These are phyloP conservation scores for Asteroscopus sphinx DNA, from an alignment of 2,888 invertebrate genomes.

Conservation along the genomic window DNA sequence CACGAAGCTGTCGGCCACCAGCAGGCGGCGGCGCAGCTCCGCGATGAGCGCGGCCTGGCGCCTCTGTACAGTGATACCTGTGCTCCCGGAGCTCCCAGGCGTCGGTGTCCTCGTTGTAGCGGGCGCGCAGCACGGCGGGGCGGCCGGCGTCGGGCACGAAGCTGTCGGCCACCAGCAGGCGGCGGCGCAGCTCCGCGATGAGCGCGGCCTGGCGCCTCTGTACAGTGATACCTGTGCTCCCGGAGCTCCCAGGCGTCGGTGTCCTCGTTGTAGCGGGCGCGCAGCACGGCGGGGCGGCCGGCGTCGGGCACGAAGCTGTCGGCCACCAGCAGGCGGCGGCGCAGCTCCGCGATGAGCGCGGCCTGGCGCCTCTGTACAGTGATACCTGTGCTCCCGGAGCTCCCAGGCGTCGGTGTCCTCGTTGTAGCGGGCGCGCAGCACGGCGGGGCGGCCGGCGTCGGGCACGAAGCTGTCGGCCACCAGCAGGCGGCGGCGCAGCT, in stretches of 20 bases:
- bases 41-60: no score
- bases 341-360: no score
- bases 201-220: no score
- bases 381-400: constrained; percentile 95
- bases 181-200: no score
- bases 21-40: no score
- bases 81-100: no score
- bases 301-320: no score
- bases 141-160: constrained; percentile 92
- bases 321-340: no score
- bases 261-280: constrained; percentile 89
- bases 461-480: constrained; percentile 98
- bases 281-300: constrained; percentile 77
- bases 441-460: constrained; percentile 78
- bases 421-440: constrained; percentile 90
- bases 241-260: constrained; percentile 94
- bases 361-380: no score
- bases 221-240: constrained; percentile 95
- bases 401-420: constrained; percentile 91
- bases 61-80: no score
- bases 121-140: constrained; percentile 74
- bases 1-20: constrained; percentile 8
- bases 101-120: no score
- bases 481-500: constrained; percentile 96
- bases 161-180: no score